Conservation (phyloP, 2,888 invertebrate species). For the Spatulosminthurus flaviceps region DNA sequence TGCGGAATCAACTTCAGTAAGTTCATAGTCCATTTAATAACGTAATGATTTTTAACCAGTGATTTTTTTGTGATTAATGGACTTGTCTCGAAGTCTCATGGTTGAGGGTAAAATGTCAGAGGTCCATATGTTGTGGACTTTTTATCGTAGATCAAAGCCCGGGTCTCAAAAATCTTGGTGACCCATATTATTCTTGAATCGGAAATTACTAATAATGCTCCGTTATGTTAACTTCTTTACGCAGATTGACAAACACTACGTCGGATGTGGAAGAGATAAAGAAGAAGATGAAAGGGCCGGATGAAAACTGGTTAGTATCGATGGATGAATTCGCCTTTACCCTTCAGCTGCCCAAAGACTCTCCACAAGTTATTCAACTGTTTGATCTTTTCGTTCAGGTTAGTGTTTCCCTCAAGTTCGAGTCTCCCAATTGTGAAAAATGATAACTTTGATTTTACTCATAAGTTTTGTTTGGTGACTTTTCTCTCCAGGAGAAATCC, state of each 20-base stretch:
- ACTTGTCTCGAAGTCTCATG: no score
- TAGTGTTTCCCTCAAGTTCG: no score
- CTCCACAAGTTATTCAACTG: slow-evolving; percentile 71
- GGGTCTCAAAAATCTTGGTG: no score
- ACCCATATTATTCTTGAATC: neutral
- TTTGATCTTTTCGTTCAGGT: slow-evolving; percentile 77
- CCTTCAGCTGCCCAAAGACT: slow-evolving; percentile 69
- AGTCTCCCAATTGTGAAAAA: no score
- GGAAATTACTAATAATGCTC: neutral
- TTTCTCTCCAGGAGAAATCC: slow-evolving; percentile 64
- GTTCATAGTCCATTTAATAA: neutral
- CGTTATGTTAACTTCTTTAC: neutral
- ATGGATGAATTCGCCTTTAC: slow-evolving; percentile 73
- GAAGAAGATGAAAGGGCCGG: slow-evolving; percentile 66
- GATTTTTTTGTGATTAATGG: neutral
- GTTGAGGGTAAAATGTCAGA: no score
- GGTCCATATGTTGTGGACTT: no score
- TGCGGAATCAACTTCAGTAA: slow-evolving; percentile 51
- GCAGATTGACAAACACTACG: slow-evolving; percentile 15
- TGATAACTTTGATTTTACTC: no score
- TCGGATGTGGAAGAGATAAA: slow-evolving; percentile 70
- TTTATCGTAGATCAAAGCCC: no score
- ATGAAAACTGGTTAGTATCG: slow-evolving; percentile 66
- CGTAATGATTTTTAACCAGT: neutral
- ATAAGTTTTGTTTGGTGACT: no score